Evolutionary conservation across 1,140 invertebrate species (phyloP).

Genomic region (Rhagoletis zephyria): DNA sequence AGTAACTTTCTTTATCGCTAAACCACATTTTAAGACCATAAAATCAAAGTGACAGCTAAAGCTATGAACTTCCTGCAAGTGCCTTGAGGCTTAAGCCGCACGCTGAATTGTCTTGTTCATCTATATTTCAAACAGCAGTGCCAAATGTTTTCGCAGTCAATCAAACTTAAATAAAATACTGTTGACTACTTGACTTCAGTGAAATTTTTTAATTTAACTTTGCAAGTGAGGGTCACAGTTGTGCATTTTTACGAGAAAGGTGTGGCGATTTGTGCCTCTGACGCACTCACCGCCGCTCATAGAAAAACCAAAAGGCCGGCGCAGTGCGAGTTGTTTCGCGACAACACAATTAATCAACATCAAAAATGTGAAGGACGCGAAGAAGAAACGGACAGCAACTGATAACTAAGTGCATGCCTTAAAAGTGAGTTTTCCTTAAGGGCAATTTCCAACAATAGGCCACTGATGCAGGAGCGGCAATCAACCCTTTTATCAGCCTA

Average conservation of each 20-base stretch:
- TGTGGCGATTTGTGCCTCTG: constrained; percentile 57
- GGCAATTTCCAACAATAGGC: background rate
- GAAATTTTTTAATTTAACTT: constrained; percentile 50
- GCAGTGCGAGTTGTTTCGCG: constrained; percentile 57
- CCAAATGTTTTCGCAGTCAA: constrained; percentile 37
- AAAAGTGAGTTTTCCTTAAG: background rate
- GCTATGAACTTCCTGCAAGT: background rate
- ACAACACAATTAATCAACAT: constrained; percentile 72
- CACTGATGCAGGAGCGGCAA: background rate
- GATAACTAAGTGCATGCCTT: constrained; percentile 44
- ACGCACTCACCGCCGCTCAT: constrained; percentile 44
- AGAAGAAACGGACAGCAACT: constrained; percentile 27
- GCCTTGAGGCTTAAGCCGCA: background rate
- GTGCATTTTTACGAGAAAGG: constrained; percentile 29
- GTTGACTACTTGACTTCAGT: constrained; percentile 17
- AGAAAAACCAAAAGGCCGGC: constrained; percentile 44
- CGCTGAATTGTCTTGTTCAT: background rate
- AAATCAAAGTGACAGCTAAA: constrained; percentile 39
- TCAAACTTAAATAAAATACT: background rate
- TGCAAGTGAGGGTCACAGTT: background rate
- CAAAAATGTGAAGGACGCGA: constrained; percentile 61
- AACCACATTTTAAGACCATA: constrained; percentile 4
- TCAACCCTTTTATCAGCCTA: constrained; percentile 24
- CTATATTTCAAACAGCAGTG: background rate
- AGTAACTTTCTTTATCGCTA: background rate